Evolutionary conservation across 2,888 invertebrate species (phyloP).

Genomic region (Tortrix viridana): DNA sequence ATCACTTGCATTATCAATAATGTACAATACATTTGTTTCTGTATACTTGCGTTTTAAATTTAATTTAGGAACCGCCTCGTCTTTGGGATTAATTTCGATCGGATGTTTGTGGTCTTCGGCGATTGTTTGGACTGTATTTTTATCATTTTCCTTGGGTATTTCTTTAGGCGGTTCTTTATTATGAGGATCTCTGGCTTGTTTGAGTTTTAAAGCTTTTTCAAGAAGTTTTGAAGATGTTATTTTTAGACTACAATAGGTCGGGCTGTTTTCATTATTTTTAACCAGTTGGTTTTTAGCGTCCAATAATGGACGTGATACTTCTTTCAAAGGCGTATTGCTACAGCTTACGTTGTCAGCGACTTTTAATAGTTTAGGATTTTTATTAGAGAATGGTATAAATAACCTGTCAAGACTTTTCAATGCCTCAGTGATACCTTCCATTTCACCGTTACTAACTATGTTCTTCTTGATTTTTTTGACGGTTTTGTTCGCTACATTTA

Average conservation of each 20-base stretch:
- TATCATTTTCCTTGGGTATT: not conserved
- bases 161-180: not conserved
- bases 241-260: conserved; percentile 21
- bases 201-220: conserved; percentile 12
- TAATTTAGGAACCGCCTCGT: conserved; percentile 2
- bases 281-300: not conserved
- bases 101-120: not conserved
- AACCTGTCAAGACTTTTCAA: conserved; percentile 11
- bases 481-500: not conserved
- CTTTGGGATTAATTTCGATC: not conserved
- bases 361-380: not conserved
- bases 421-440: conserved; percentile 4
- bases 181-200: conserved; percentile 3
- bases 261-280: not conserved
- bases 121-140: too few relatives aligned
- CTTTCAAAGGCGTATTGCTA: not conserved
- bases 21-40: not conserved
- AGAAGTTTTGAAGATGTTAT: conserved; percentile 8
- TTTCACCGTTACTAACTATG: not conserved
- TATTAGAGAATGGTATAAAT: conserved; percentile 2
- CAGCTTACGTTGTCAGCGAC: not conserved
- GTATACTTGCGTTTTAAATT: conserved; percentile 4
- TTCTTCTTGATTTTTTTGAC: not conserved
- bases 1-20: not conserved
- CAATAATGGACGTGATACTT: not conserved